Percentiles rank a stretch among this genome's conserved stretches.
phyloP scores from a whole-genome alignment of 2,888 invertebrate genomes.

The Heliconius charithonia region DNA sequence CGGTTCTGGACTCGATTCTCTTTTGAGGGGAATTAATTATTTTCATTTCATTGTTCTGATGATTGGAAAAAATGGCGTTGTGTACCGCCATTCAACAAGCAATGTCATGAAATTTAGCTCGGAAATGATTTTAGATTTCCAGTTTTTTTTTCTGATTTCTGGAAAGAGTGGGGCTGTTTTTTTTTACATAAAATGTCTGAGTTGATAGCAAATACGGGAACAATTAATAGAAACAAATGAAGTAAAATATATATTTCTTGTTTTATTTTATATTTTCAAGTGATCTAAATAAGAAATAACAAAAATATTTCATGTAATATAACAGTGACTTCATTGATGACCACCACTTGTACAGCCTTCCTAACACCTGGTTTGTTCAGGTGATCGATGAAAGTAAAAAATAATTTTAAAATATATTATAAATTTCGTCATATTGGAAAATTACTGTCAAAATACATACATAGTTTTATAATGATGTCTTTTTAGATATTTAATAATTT shows the following conservation, averaged over 20 bases:
- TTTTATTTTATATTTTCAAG: neutral
- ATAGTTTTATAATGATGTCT: too few species aligned
- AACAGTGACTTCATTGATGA: slow-evolving; percentile 21
- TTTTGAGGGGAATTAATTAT: too few species aligned
- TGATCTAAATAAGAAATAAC: neutral
- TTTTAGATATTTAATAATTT: too few species aligned
- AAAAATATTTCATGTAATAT: neutral
- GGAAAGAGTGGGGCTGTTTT: too few species aligned
- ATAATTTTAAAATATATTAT: slow-evolving; percentile 8
- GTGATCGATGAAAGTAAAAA: neutral
- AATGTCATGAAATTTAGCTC: too few species aligned
- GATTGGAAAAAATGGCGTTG: too few species aligned
- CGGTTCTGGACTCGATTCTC: neutral
- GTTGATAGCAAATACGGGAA: too few species aligned
- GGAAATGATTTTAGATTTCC: too few species aligned
- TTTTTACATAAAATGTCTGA: too few species aligned
- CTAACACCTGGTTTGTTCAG: slow-evolving; percentile 17
- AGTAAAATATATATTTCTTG: neutral
- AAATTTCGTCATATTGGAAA: neutral
- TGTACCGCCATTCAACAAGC: too few species aligned
- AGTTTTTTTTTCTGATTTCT: too few species aligned
- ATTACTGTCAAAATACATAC: slow-evolving; percentile 10
- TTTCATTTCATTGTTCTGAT: too few species aligned
- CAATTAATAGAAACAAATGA: neutral
- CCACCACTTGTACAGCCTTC: slow-evolving; percentile 8